phyloP scores from a whole-genome alignment of 2,113 vertebrate genomes.

The Aythya baeri region DNA sequence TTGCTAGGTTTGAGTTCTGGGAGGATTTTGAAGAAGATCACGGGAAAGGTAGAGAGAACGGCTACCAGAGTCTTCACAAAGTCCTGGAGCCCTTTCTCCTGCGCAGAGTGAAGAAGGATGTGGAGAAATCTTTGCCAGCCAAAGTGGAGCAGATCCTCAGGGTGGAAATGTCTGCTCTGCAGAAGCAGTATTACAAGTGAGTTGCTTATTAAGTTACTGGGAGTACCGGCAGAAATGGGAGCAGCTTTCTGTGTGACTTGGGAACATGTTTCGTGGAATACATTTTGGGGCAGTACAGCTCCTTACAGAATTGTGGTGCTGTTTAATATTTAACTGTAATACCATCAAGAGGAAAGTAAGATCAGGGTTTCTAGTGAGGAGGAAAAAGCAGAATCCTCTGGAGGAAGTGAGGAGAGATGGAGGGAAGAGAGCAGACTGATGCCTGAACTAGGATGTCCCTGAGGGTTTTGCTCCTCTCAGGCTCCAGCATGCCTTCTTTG shows the following conservation, averaged over 20 bases:
- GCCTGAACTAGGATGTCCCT: neutral
- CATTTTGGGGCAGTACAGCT: neutral
- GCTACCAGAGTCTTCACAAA: conserved; percentile 97
- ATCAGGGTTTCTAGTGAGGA: neutral
- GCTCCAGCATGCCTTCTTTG: neutral
- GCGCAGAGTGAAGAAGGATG: conserved; percentile 96
- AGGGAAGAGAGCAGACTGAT: neutral
- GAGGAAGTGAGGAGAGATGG: neutral
- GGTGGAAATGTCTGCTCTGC: conserved; percentile 95
- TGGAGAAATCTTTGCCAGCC: conserved; percentile 97
- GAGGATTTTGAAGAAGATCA: conserved; percentile 98
- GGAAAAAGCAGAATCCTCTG: neutral
- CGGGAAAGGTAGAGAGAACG: conserved; percentile 93
- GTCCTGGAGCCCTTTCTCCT: conserved; percentile 96
- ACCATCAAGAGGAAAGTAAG: neutral
- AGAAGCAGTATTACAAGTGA: conserved; percentile 99
- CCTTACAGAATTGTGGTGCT: neutral
- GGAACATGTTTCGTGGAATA: neutral
- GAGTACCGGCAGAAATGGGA: neutral
- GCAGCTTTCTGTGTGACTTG: neutral
- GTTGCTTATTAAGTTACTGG: neutral
- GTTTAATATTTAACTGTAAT: neutral
- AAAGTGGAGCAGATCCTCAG: conserved; percentile 99
- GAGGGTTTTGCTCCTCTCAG: neutral
- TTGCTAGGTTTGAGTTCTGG: conserved; percentile 92